A percentile compares a stretch with the other conserved stretches of the same genome.
Conservation (phyloP, 2,797 vertebrate genomes). For the Enteromius argenteus region DNA sequence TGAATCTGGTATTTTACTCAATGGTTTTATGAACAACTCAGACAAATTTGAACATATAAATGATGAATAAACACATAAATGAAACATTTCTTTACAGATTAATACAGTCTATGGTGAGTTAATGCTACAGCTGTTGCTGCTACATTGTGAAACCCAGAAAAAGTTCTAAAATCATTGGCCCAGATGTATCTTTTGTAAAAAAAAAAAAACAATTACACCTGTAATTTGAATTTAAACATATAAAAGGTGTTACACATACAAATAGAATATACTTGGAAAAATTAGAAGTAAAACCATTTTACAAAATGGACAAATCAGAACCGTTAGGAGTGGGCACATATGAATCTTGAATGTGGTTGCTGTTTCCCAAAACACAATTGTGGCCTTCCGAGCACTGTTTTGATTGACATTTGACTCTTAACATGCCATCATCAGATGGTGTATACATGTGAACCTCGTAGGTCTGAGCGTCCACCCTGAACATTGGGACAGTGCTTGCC, state of each 20-base stretch:
- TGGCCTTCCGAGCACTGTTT: slow-evolving; percentile 25
- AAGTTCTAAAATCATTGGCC: background rate
- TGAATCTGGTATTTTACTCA: background rate
- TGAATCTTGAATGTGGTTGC: slow-evolving; percentile 39
- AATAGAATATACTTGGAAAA: slow-evolving; percentile 13
- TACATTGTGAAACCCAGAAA: background rate
- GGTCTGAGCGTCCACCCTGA: slow-evolving; percentile 57
- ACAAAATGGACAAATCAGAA: slow-evolving; percentile 36
- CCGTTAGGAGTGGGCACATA: slow-evolving; percentile 20
- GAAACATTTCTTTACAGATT: background rate
- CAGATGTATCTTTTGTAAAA: background rate
- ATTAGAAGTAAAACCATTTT: background rate
- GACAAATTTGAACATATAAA: background rate
- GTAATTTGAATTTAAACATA: slow-evolving; percentile 16
- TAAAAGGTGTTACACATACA: background rate
- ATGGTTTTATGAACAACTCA: background rate
- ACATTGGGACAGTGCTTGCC: slow-evolving; percentile 55
- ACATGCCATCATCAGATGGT: slow-evolving; percentile 22
- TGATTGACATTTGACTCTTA: slow-evolving; percentile 33
- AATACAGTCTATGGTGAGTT: background rate
- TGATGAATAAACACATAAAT: background rate
- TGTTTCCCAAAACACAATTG: slow-evolving; percentile 40
- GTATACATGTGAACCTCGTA: slow-evolving; percentile 60
- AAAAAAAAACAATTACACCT: background rate
- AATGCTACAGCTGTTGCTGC: background rate